Percentiles rank a stretch among this genome's conserved stretches.
phyloP scores from a whole-genome alignment of 92 coral and sea anemone species.

The Ricordea florida region DNA sequence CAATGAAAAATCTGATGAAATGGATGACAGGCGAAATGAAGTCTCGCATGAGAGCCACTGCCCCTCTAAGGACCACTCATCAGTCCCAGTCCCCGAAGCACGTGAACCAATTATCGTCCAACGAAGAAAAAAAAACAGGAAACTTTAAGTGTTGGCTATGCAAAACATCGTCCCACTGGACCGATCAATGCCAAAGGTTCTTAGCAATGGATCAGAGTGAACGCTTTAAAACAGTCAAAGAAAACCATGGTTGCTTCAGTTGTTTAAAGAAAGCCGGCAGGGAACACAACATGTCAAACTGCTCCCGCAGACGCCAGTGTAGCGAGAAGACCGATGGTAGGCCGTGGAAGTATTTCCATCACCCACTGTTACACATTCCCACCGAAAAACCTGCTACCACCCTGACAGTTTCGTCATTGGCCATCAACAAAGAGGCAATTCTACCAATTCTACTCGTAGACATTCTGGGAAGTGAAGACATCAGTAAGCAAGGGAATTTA shows the following conservation, averaged over 20 bases:
- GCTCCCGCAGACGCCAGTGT: constrained; percentile 51
- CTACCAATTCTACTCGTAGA: constrained; percentile 3
- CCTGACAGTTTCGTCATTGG: constrained; percentile 10
- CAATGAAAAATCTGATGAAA: constrained; percentile 24
- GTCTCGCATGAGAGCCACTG: constrained; percentile 55
- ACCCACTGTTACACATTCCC: constrained; percentile 11
- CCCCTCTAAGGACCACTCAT: constrained; percentile 45
- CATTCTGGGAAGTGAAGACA: background rate
- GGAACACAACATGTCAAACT: constrained; percentile 44
- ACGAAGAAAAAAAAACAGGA: background rate
- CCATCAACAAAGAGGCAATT: constrained; percentile 7
- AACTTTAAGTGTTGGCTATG: constrained; percentile 23
- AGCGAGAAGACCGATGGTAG: background rate
- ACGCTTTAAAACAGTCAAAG: constrained; percentile 33
- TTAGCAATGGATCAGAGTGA: constrained; percentile 18
- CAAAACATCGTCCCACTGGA: constrained; percentile 27
- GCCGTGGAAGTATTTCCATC: constrained; percentile 10
- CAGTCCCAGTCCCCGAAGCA: background rate
- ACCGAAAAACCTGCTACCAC: constrained; percentile 8
- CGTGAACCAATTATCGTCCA: too few relatives aligned
- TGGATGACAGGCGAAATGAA: constrained; percentile 51
- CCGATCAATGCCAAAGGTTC: constrained; percentile 36
- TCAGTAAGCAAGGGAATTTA: constrained; percentile 7
- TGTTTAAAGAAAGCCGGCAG: constrained; percentile 54
- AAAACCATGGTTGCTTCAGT: constrained; percentile 50